A percentile compares a stretch with the other conserved stretches of the same genome.
Conservation (phyloP, 1,140 invertebrate species). For the Anoplophora glabripennis region DNA sequence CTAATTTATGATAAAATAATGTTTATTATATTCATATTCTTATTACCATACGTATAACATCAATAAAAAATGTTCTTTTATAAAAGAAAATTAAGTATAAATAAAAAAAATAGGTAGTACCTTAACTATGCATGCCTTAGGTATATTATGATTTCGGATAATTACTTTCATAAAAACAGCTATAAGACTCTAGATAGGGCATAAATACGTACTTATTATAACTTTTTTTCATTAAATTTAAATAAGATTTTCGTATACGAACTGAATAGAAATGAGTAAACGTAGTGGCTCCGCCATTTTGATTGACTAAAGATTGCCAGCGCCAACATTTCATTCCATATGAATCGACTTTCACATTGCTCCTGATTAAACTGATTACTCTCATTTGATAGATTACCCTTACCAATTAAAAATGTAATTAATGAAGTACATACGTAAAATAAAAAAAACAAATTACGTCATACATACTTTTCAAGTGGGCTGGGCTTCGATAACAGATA, state of each 20-base stretch:
- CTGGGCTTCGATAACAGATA: constrained; percentile 21
- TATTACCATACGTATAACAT: too few relatives aligned
- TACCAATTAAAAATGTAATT: too few relatives aligned
- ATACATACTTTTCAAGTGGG: constrained; percentile 32
- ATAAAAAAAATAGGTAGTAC: too few relatives aligned
- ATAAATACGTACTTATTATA: background rate
- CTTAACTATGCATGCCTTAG: background rate
- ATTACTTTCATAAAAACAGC: background rate
- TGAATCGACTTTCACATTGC: constrained; percentile 4
- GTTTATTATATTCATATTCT: too few relatives aligned
- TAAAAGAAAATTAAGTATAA: too few relatives aligned
- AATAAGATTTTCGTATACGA: background rate
- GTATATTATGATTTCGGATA: background rate
- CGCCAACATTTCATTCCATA: background rate
- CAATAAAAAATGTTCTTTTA: too few relatives aligned
- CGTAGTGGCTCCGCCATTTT: constrained; percentile 21
- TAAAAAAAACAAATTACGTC: constrained; percentile 35
- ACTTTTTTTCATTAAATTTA: background rate
- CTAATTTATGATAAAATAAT: too few relatives aligned
- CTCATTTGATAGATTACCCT: too few relatives aligned
- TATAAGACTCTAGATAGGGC: background rate
- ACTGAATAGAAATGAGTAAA: background rate
- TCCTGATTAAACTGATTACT: background rate
- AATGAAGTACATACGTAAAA: background rate
- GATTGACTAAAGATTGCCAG: constrained; percentile 9